Conservation (phyloP, 2,113 vertebrate species). For the Barnardius zonarius region DNA sequence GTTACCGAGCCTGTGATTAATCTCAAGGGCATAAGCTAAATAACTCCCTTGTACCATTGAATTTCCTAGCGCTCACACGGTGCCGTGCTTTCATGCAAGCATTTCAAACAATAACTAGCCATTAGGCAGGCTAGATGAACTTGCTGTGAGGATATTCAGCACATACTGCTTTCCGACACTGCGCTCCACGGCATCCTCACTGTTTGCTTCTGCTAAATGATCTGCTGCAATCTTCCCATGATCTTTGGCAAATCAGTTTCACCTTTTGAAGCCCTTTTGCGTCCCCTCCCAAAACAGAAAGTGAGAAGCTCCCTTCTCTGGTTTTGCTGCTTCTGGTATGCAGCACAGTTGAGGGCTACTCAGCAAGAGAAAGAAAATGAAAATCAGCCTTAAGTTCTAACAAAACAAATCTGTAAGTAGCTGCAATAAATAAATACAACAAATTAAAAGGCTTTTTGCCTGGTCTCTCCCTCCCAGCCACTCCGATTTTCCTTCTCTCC, state of each 20-base stretch:
- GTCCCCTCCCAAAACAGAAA: neutral
- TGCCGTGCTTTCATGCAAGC: conserved; percentile 5
- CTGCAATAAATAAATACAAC: neutral
- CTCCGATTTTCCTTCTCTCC: conserved; percentile 29
- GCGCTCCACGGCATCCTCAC: neutral
- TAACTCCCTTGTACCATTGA: neutral
- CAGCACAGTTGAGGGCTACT: neutral
- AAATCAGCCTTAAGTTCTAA: neutral
- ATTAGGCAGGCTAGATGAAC: conserved; percentile 6
- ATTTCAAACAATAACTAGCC: conserved; percentile 36
- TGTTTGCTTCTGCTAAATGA: neutral
- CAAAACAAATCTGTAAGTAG: neutral
- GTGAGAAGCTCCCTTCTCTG: neutral
- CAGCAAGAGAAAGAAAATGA: neutral
- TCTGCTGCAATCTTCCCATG: neutral
- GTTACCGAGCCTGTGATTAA: neutral
- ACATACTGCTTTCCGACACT: neutral
- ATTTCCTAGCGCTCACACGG: neutral
- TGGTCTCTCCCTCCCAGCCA: neutral
- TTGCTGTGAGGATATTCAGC: neutral
- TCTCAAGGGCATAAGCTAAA: conserved; percentile 32
- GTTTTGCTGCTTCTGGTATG: neutral
- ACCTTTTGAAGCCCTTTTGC: neutral
- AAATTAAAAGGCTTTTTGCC: neutral
- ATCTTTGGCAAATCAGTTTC: neutral